These are phyloP conservation scores for Prorops nasuta DNA, from an alignment of 1,140 invertebrate species.

Conservation along the genomic window DNA sequence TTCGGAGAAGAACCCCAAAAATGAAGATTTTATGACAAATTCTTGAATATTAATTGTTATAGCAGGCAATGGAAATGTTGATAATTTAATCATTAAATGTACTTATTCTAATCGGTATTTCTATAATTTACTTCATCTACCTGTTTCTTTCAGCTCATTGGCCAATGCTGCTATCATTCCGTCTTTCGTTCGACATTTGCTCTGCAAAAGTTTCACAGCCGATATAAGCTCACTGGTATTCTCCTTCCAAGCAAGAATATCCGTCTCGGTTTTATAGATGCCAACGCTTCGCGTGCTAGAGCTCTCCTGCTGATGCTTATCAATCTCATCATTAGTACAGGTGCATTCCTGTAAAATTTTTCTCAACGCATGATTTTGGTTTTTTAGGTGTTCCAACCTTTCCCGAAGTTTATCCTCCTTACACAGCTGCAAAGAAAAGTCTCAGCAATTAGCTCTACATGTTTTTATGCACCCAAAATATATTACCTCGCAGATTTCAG, in stretches of 20 bases:
- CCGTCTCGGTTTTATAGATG: background rate
- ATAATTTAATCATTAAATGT: no score
- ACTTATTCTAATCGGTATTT: no score
- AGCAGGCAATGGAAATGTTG: no score
- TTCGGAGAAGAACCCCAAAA: no score
- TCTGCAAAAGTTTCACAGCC: conserved; percentile 8
- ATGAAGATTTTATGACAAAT: no score
- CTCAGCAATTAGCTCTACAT: no score
- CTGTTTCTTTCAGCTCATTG: conserved; percentile 10
- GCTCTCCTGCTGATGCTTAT: background rate
- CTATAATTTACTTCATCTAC: no score
- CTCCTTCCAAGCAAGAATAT: background rate
- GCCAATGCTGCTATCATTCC: conserved; percentile 16
- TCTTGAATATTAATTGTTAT: no score
- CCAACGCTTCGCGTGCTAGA: no score
- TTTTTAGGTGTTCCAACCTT: conserved; percentile 6
- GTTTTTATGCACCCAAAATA: no score
- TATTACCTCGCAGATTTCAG: background rate
- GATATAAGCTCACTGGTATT: conserved; percentile 1
- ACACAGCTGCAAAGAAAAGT: background rate
- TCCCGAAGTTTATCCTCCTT: conserved; percentile 5
- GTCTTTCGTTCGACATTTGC: conserved; percentile 16
- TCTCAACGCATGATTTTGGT: conserved; percentile 5
- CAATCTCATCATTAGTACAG: background rate
- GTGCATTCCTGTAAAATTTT: background rate